Conservation (phyloP, 2,797 vertebrate genomes). For the Tiaroga cobitis region DNA sequence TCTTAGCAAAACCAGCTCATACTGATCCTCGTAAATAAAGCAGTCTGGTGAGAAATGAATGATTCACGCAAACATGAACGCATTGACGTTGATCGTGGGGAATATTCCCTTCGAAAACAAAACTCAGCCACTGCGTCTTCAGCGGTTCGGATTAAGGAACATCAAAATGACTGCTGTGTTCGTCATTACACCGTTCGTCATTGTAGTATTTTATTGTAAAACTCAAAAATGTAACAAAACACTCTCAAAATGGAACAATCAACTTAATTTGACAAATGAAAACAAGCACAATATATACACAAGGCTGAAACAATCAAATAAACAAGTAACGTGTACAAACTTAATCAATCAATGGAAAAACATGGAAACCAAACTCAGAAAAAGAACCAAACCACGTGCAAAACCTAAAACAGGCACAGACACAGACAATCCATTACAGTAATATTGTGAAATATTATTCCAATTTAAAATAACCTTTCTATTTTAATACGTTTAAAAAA, state of each 20-base stretch:
- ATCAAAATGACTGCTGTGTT: no score
- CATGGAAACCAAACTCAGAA: not conserved
- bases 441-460: not conserved
- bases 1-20: no score
- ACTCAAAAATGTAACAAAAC: not conserved
- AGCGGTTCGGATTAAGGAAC: no score
- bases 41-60: no score
- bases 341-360: not conserved
- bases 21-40: no score
- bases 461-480: not conserved
- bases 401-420: no score
- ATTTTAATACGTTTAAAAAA: not conserved
- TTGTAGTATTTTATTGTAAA: not conserved
- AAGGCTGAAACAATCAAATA: not conserved
- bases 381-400: no score
- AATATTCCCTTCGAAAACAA: no score
- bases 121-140: no score
- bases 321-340: not conserved
- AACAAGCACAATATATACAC: not conserved
- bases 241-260: not conserved
- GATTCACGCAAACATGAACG: no score
- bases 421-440: not conserved
- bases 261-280: not conserved
- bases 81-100: no score
- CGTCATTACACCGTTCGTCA: no score